Evolutionary conservation across 2,888 invertebrate genomes (phyloP).

Genomic region (Heteromyza rotundicornis): DNA sequence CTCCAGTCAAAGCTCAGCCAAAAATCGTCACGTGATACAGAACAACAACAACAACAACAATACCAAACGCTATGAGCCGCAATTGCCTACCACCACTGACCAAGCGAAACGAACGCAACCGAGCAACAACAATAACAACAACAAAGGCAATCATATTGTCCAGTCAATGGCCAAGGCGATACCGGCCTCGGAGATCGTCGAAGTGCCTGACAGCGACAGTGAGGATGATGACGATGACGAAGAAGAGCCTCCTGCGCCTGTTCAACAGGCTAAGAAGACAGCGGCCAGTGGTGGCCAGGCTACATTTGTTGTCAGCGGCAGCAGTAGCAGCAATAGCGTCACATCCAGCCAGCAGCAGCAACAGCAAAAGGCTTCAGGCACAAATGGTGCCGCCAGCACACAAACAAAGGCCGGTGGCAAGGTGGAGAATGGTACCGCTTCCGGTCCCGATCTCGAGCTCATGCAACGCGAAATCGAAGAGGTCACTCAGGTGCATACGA

Average conservation of each 20-base stretch:
- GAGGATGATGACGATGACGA: conserved; percentile 33
- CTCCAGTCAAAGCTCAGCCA: background rate
- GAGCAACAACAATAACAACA: conserved; percentile 25
- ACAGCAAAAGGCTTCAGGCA: conserved; percentile 30
- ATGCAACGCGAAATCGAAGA: conserved; percentile 51
- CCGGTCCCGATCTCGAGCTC: conserved; percentile 38
- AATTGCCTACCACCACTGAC: background rate
- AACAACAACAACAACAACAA: conserved; percentile 14
- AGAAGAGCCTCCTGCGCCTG: no score
- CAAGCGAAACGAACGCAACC: background rate
- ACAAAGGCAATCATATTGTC: background rate
- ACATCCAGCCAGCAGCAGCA: conserved; percentile 32
- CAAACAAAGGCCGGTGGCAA: conserved; percentile 18
- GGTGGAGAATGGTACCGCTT: conserved; percentile 20
- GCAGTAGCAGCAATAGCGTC: conserved; percentile 34
- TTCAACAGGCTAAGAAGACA: background rate
- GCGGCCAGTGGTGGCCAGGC: conserved; percentile 5
- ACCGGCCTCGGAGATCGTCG: conserved; percentile 36
- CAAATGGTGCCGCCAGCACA: conserved; percentile 4
- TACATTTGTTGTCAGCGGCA: conserved; percentile 33
- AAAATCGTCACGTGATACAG: background rate
- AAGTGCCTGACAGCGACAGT: conserved; percentile 45
- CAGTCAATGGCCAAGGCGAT: conserved; percentile 23
- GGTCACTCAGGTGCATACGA: conserved; percentile 43
- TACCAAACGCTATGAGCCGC: background rate